These are phyloP conservation scores for Sebastes taczanowskii DNA, from an alignment of 2,797 vertebrate species.

Conservation along the genomic window DNA sequence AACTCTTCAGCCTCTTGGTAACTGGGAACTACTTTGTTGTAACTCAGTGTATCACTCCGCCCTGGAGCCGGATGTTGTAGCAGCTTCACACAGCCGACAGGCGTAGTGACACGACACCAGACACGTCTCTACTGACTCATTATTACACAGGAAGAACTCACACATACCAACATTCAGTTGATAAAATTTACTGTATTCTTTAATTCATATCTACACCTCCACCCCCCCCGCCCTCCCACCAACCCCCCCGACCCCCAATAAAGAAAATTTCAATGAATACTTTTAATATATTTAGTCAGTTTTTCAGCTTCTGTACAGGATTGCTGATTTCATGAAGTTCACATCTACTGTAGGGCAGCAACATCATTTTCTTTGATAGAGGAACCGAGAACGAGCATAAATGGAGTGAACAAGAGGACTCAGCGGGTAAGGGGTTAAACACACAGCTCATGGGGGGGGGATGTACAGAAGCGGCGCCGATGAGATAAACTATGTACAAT, in stretches of 20 bases:
- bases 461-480: constrained; percentile 95
- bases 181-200: constrained; percentile 88
- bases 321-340: constrained; percentile 90
- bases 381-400: constrained; percentile 95
- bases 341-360: constrained; percentile 90
- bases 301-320: constrained; percentile 95
- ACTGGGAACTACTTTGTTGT: not conserved
- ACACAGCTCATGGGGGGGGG: constrained; percentile 88
- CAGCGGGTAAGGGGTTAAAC: constrained; percentile 28
- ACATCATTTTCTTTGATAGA: constrained; percentile 89
- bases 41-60: not conserved
- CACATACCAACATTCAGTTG: constrained; percentile 82
- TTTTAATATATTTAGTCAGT: constrained; percentile 92
- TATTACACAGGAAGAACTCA: constrained; percentile 47
- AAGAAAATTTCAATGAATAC: constrained; percentile 92
- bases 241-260: constrained; percentile 78
- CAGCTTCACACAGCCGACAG: not conserved
- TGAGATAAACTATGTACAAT: constrained; percentile 97
- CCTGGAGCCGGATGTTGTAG: not conserved
- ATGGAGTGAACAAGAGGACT: constrained; percentile 73
- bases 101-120: not conserved
- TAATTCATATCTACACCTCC: constrained; percentile 91
- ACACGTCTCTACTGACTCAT: not conserved
- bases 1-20: not conserved
- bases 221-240: constrained; percentile 71